Base-by-base conservation (phyloP, 2,888 invertebrate species). In the Drosophila pegasa region DNA sequence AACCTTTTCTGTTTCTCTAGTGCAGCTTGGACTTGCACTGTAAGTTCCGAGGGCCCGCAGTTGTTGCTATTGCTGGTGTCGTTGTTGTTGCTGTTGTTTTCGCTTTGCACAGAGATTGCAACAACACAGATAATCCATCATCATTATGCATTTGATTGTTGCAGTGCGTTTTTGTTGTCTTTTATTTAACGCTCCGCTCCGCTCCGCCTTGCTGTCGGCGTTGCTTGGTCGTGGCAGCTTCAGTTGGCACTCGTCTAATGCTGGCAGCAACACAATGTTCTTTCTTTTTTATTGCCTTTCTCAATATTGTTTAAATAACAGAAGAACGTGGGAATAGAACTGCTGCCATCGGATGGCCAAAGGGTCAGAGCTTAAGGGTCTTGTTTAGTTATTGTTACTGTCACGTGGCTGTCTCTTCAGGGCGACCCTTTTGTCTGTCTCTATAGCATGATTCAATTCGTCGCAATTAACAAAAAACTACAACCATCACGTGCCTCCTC, bases 71-170 rank as follows among this genome's bases (percentile, higher is more conserved):
- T 22, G 57, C 22, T 43, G 25, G 2, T 16, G 43, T n/a, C 8
- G 22, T 9, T 58, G 41, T 52, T 71, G 37, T 47, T 55, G 59
- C 60, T 78, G 62, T 55, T 58, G 76, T 61, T 75, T 71, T 65
- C 61, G 71, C 54, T 71, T 69, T 63, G 61, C 69, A 71, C 57
- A 33, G 35, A 63, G 57, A 60, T 71, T 71, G 71, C 61, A 75
- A 71, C 38, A 73, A 66, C 81, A 52, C 87, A 78, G 85, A 84
- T 81, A 84, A 84, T 84, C 85, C 85, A 81, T 84, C 87, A 87
- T 87, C 85, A 81, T 87, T 78, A 87, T 78, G 79, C 74, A 81
- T 78, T 83, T 74, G 55, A 60, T 63, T 65, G 54, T 61, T 74
- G 48, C 78, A 66, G 63, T 63, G 60, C 25, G n/a, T 25, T 35